Evolutionary conservation across 2,888 invertebrate species (phyloP), one percentile per base, ranked within the genome.

Genomic region (Drosophila putrida): DNA sequence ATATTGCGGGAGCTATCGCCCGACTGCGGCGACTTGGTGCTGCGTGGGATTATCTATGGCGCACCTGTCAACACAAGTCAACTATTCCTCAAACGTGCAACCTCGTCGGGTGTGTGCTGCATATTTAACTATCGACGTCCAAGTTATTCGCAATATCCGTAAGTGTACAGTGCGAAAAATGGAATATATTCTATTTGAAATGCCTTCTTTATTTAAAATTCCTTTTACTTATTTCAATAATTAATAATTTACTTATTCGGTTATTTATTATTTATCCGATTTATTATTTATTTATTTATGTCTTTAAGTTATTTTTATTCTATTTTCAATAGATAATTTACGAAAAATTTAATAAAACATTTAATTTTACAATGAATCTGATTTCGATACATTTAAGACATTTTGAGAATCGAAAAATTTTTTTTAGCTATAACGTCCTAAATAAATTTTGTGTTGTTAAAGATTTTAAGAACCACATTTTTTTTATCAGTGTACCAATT

Each of bases 71-170:
- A 91, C 64, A 88, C 90, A 36, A 78, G 59, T 5, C 68, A 86
- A 35, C 63, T 90, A 38, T 90, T 92, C 58, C 28, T 76, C 5
- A 79, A 85, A 44, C 80, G 90, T 9, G 51, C 88, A 33, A 91
- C 91, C 15, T 86, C 90, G 5, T 71, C 89, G 4, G 89, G 92
- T 63, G 79, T 84, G 11, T 92, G 92, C 55, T 92, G 92, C 74
- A 80, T 91, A 64, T 92, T 92, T 62, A 92, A 92, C 65, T 91
- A 92, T 49, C 73, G 80, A 4, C 71, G 92, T 2, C 71, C 74
- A 0, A 88, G 80, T 55, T 82, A 86, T 47, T 71, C 75, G 4
- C 61, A 44, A 33, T 64, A 84, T 75, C 64, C 57, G 92, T 92
- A 75, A 84, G 89, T 27, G 8, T 9, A 31, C 31, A 6, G 9